Base-by-base conservation (phyloP, 1,140 invertebrate genomes). In the Scaptomyza pallida region DNA sequence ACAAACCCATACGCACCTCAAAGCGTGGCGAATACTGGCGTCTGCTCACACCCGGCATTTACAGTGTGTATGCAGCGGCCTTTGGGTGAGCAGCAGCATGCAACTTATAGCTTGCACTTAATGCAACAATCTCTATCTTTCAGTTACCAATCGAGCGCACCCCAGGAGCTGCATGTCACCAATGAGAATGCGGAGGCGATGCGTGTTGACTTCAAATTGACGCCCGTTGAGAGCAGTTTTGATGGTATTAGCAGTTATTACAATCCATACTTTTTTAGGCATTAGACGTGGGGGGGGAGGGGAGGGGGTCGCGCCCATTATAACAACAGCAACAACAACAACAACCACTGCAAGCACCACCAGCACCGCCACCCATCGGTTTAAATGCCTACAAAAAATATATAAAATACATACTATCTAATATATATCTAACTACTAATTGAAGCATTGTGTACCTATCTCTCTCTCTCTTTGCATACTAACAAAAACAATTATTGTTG, bases 1-100 rank as follows among this genome's bases (percentile, higher is more conserved):
- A 96, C 71, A 96, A 96, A 86, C 70, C 91, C 1, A 92, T 98
- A 15, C 93, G 93, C 10, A 96, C 94, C 1, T 96, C 95, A 2
- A 92, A 93, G 44, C 83, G 93, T n/a, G 97, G 97, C 51, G 96
- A 97, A 90, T 98, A 95, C 92, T 98, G 97, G 97, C 92, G 97
- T 61, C 92, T 98, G 26, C 90, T 98, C 4, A 89, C 96, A 2
- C 96, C 97, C 23, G 97, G 97, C 72, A 92, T 92, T n/a, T 98
- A 98, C 90, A 93, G 92, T 19, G 92, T 98, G 51, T 94, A 92
- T 67, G 95, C 94, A 5, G 86, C 92, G 33, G 96, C 96, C 44
- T 93, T 93, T 92, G 96, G 96, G 97, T 97, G 93, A 92, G 65
- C 48, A 33, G n/a, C 23, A n/a, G 12, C 23, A 26, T 26, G 23